Percentiles rank a stretch among this genome's conserved stretches.
These are phyloP conservation scores for Clarias macrocephalus DNA, from an alignment of 2,113 vertebrate genomes.

Conservation along the genomic window DNA sequence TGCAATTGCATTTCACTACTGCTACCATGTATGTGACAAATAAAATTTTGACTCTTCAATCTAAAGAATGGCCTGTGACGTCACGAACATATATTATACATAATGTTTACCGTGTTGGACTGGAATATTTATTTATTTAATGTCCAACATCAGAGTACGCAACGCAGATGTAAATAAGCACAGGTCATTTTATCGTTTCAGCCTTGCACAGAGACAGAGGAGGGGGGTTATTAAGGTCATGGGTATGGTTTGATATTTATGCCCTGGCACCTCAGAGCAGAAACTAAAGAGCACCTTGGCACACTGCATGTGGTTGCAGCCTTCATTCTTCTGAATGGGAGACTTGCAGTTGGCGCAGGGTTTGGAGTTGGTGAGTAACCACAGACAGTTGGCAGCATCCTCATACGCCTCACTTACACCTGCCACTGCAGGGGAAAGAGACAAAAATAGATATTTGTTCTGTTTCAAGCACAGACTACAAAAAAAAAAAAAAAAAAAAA, in stretches of 20 bases:
- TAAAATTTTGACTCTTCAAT: too few species aligned
- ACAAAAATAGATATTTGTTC: constrained; percentile 33
- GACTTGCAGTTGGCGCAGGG: constrained; percentile 98
- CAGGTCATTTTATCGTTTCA: neutral
- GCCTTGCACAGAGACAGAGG: neutral
- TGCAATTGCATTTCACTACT: too few species aligned
- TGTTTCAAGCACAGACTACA: constrained; percentile 3
- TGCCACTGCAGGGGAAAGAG: constrained; percentile 76
- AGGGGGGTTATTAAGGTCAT: constrained; percentile 19
- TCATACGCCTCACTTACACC: constrained; percentile 96
- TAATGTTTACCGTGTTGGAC: neutral
- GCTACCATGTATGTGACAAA: too few species aligned
- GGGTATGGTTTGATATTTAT: neutral
- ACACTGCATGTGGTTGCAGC: constrained; percentile 99
- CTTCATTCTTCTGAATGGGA: constrained; percentile 98
- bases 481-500: neutral
- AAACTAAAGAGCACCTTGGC: constrained; percentile 80
- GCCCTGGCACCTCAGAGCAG: neutral
- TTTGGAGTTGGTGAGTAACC: constrained; percentile 96
- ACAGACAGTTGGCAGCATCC: constrained; percentile 97
- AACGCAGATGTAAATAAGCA: neutral
- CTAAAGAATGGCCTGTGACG: neutral
- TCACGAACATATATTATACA: neutral
- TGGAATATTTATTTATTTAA: neutral
- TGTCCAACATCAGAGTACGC: neutral